Conservation (phyloP, 2,113 vertebrate species). For the Pogona vitticeps region DNA sequence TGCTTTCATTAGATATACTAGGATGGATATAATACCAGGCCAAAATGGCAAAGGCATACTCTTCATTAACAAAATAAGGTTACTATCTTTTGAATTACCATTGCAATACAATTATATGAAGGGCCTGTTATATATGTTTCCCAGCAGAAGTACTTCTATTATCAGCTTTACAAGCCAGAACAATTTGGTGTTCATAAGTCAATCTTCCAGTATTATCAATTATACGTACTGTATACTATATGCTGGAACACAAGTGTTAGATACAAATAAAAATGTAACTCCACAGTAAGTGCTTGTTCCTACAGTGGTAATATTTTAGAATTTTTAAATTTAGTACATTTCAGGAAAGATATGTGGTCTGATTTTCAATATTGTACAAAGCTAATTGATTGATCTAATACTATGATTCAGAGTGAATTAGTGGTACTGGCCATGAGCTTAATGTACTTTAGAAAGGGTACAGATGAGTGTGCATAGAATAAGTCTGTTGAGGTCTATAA, state of each 20-base stretch:
- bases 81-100: background rate
- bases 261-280: background rate
- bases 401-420: too few relatives aligned
- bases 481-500: too few relatives aligned
- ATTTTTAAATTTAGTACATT: background rate
- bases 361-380: background rate
- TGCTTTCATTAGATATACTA: background rate
- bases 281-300: background rate
- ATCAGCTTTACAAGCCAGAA: slow-evolving; percentile 18
- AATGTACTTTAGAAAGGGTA: background rate
- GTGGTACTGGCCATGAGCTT: background rate
- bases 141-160: background rate
- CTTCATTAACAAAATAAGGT: background rate
- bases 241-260: background rate
- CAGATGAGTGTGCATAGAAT: too few relatives aligned
- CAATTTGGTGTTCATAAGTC: background rate
- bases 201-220: background rate
- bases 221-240: background rate
- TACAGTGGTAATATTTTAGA: background rate
- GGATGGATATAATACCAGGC: background rate
- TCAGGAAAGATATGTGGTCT: background rate
- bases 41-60: background rate
- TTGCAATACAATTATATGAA: slow-evolving; percentile 1
- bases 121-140: slow-evolving; percentile 3
- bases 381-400: background rate